Evolutionary conservation across 2,113 vertebrate genomes (phyloP).

Genomic region (Gambusia affinis): DNA sequence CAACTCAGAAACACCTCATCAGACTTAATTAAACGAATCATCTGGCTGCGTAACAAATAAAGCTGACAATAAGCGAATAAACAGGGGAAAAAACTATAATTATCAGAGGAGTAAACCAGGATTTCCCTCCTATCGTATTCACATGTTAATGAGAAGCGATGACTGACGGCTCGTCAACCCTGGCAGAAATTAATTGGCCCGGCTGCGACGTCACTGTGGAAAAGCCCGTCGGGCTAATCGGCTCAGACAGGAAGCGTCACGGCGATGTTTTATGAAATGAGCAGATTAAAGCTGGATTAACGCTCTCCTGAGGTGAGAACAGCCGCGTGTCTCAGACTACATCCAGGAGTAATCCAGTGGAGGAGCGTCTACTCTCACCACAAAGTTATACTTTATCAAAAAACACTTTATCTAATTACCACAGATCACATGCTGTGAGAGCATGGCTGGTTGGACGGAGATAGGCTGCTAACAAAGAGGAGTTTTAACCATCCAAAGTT

Average conservation of each 20-base stretch:
- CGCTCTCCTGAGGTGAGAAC: constrained; percentile 32
- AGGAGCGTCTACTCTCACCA: neutral
- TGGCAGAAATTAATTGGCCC: constrained; percentile 27
- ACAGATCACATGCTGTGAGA: constrained; percentile 4
- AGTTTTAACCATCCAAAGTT: neutral
- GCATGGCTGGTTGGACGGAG: neutral
- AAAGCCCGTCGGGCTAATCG: constrained; percentile 50
- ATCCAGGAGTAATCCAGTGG: neutral
- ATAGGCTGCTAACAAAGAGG: neutral
- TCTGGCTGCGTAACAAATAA: constrained; percentile 22
- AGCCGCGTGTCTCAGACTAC: constrained; percentile 13
- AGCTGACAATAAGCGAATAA: constrained; percentile 25
- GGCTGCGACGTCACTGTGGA: constrained; percentile 1
- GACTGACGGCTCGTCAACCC: constrained; percentile 51
- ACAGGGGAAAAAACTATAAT: constrained; percentile 11
- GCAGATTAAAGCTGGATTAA: constrained; percentile 62
- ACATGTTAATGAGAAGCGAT: constrained; percentile 57
- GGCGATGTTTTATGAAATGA: constrained; percentile 49
- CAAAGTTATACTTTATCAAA: neutral
- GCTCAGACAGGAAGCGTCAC: constrained; percentile 48
- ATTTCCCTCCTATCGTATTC: constrained; percentile 33
- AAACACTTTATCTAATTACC: constrained; percentile 25
- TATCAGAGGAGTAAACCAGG: constrained; percentile 15
- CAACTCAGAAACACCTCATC: constrained; percentile 21
- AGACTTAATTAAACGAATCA: constrained; percentile 30